Percentiles rank a stretch among this genome's conserved stretches.
These are phyloP conservation scores for Micoletzkya japonica DNA, from an alignment of 2,888 invertebrate genomes.

Conservation along the genomic window DNA sequence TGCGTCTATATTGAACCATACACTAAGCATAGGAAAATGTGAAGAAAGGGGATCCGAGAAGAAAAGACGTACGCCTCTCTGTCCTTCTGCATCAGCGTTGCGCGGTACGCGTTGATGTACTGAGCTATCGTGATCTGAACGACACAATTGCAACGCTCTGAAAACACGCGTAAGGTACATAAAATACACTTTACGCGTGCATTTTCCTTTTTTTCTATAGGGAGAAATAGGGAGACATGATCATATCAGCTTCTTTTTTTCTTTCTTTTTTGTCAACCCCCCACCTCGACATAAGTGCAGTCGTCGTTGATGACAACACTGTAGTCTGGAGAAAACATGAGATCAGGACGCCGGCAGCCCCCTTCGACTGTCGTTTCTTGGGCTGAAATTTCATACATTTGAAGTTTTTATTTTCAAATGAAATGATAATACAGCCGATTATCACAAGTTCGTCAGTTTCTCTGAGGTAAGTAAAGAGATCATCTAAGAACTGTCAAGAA, in stretches of 20 bases:
- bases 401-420: too few species aligned
- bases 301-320: constrained; percentile 41
- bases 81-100: constrained; percentile 49
- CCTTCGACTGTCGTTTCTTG: constrained; percentile 23
- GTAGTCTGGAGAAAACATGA: constrained; percentile 51
- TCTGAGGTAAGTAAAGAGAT: too few species aligned
- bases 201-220: not conserved
- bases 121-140: constrained; percentile 38
- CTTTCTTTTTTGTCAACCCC: not conserved
- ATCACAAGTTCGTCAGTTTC: too few species aligned
- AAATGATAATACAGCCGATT: too few species aligned
- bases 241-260: not conserved
- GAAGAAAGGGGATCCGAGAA: too few species aligned
- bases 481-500: too few species aligned
- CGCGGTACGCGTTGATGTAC: constrained; percentile 50
- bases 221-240: not conserved
- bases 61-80: constrained; percentile 25
- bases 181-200: not conserved
- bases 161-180: not conserved
- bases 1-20: too few species aligned
- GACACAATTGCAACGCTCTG: not conserved
- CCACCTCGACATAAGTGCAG: constrained; percentile 48
- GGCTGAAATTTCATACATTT: too few species aligned
- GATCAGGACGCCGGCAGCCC: constrained; percentile 41
- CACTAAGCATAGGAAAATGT: too few species aligned